These are phyloP conservation scores for Parauchenoglanis punctatus DNA, from an alignment of 2,797 vertebrate species.

Conservation along the genomic window DNA sequence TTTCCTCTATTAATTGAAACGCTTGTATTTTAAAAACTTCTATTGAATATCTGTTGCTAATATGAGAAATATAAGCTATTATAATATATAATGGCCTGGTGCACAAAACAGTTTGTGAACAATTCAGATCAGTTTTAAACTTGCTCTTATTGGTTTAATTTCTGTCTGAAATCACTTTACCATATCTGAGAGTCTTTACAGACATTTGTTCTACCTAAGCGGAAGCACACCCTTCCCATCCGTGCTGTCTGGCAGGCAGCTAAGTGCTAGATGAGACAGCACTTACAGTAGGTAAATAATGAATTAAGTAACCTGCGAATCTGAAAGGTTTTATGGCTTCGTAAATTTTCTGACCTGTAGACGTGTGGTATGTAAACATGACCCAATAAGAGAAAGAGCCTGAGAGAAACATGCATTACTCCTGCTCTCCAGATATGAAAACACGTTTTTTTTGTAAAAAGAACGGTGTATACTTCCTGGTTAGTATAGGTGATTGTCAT, in stretches of 20 bases:
- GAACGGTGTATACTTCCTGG: background rate
- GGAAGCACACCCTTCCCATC: conserved; percentile 28
- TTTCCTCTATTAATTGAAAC: conserved; percentile 6
- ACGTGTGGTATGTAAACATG: conserved; percentile 6
- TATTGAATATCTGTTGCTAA: background rate
- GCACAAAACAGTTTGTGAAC: background rate
- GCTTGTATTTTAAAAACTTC: background rate
- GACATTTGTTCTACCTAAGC: conserved; percentile 5
- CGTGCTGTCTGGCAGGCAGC: conserved; percentile 34
- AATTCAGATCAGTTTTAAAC: background rate
- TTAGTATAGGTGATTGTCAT: background rate
- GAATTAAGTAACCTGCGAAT: conserved; percentile 47
- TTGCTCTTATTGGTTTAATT: conserved; percentile 10
- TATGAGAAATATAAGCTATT: background rate
- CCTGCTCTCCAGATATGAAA: background rate
- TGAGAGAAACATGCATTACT: background rate
- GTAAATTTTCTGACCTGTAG: conserved; percentile 22
- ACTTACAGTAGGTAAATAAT: conserved; percentile 58
- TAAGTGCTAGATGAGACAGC: conserved; percentile 45
- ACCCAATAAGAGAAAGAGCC: conserved; percentile 8
- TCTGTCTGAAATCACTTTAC: conserved; percentile 28
- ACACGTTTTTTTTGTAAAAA: too few species aligned
- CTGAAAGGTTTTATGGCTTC: conserved; percentile 30
- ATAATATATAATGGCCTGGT: background rate
- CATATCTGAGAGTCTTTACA: background rate